Percentiles rank a stretch among this genome's conserved stretches.
Evolutionary conservation across 2,797 vertebrate genomes (phyloP).

Genomic region (Hyperoplus immaculatus): DNA sequence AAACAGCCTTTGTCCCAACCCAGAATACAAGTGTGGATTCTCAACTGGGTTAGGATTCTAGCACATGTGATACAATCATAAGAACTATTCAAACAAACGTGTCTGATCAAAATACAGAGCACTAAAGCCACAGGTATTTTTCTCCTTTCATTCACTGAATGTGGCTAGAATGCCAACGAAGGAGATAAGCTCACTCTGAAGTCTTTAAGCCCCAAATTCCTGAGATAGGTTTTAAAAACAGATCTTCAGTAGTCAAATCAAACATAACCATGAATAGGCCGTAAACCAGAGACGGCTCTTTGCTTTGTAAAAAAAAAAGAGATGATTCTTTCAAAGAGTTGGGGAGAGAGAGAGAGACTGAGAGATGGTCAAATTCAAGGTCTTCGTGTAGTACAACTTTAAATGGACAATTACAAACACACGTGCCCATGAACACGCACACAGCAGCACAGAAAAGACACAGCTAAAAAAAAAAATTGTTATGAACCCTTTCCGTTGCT

Average conservation of each 20-base stretch:
- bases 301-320: slow-evolving; percentile 31
- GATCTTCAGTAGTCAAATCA: slow-evolving; percentile 4
- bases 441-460: neutral
- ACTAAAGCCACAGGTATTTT: neutral
- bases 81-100: neutral
- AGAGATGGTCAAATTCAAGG: neutral
- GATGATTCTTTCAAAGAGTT: slow-evolving; percentile 32
- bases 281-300: slow-evolving; percentile 2
- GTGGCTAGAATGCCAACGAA: neutral
- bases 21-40: neutral
- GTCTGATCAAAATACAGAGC: neutral
- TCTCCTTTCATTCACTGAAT: neutral
- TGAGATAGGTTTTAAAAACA: slow-evolving; percentile 9
- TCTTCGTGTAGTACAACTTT: neutral
- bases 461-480: slow-evolving; percentile 12
- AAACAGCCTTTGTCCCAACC: slow-evolving; percentile 9
- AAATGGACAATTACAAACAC: neutral
- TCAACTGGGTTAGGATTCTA: neutral
- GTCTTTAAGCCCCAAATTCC: slow-evolving; percentile 7
- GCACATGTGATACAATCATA: neutral
- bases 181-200: slow-evolving; percentile 5
- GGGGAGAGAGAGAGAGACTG: slow-evolving; percentile 9
- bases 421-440: neutral
- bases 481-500: neutral
- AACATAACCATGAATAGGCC: slow-evolving; percentile 1